Conservation (phyloP, 2,888 invertebrate genomes). For the Nudaria mundana region DNA sequence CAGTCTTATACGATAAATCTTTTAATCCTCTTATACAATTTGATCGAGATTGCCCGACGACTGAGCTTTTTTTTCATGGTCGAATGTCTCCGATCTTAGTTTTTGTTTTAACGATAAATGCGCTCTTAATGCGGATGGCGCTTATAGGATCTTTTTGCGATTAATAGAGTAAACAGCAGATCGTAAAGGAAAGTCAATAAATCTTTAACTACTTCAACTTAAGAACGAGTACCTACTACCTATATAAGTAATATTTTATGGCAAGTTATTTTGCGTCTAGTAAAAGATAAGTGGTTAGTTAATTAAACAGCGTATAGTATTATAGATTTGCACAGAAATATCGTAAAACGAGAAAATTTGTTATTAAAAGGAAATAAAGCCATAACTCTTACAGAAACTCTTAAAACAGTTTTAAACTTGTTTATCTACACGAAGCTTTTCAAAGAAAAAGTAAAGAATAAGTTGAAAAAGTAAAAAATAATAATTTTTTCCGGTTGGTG, state of each 20-base stretch:
- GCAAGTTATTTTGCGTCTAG: too few relatives aligned
- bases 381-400: slow-evolving; percentile 21
- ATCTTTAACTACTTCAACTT: too few relatives aligned
- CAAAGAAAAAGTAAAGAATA: slow-evolving; percentile 24
- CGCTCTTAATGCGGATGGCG: slow-evolving; percentile 36
- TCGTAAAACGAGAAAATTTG: slow-evolving; percentile 7
- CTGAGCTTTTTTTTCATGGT: slow-evolving; percentile 34
- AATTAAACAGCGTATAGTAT: too few relatives aligned
- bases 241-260: too few relatives aligned
- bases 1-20: slow-evolving; percentile 74
- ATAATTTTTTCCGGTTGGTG: slow-evolving; percentile 30
- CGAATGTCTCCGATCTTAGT: slow-evolving; percentile 45
- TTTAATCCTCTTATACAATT: slow-evolving; percentile 78
- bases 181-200: too few relatives aligned
- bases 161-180: too few relatives aligned
- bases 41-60: slow-evolving; percentile 68
- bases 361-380: slow-evolving; percentile 13
- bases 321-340: too few relatives aligned
- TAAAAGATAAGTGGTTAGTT: too few relatives aligned
- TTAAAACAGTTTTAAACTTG: slow-evolving; percentile 20
- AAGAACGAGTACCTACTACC: too few relatives aligned
- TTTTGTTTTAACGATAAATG: slow-evolving; percentile 41
- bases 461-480: too few relatives aligned
- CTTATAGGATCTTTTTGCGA: slow-evolving; percentile 11
- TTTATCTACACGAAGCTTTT: slow-evolving; percentile 23